A percentile compares a stretch with the other conserved stretches of the same genome.
Conservation (phyloP, 2,113 vertebrate species). For the Lethenteron camtschaticum region DNA sequence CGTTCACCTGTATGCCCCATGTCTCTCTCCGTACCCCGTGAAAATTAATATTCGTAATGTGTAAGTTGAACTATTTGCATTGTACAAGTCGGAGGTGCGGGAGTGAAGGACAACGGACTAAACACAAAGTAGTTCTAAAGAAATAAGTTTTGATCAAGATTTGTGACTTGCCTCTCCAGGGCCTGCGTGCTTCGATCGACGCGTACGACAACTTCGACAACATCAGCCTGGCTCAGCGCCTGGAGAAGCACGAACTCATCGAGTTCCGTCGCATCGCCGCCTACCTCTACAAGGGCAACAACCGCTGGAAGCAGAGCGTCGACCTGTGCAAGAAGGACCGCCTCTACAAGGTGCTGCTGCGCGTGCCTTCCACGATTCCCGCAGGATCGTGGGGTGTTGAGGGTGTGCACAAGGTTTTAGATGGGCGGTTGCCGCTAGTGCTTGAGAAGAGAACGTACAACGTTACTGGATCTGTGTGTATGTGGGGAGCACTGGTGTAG, state of each 20-base stretch:
- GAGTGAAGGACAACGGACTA: no score
- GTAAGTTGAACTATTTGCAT: no score
- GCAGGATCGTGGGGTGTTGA: no score
- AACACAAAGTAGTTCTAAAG: no score
- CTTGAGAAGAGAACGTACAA: no score
- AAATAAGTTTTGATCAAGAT: no score
- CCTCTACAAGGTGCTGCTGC: conserved; percentile 42
- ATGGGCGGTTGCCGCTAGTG: no score
- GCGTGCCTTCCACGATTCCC: no score
- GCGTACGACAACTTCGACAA: conserved; percentile 71
- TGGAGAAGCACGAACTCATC: conserved; percentile 62
- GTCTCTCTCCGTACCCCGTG: not conserved
- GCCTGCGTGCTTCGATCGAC: conserved; percentile 53
- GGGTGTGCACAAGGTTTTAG: no score
- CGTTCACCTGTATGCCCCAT: not conserved
- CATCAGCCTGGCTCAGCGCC: conserved; percentile 43
- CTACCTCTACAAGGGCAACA: conserved; percentile 58
- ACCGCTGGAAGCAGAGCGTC: conserved; percentile 65
- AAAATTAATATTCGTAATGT: not conserved
- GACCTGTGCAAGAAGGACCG: conserved; percentile 73
- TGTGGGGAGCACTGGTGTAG: no score
- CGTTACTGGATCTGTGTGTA: no score
- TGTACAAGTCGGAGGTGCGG: no score
- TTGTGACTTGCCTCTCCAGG: conserved; percentile 20
- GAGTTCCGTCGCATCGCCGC: conserved; percentile 64